These are phyloP conservation scores for Equus przewalskii DNA, from an alignment of 2,113 vertebrate genomes.

Conservation along the genomic window DNA sequence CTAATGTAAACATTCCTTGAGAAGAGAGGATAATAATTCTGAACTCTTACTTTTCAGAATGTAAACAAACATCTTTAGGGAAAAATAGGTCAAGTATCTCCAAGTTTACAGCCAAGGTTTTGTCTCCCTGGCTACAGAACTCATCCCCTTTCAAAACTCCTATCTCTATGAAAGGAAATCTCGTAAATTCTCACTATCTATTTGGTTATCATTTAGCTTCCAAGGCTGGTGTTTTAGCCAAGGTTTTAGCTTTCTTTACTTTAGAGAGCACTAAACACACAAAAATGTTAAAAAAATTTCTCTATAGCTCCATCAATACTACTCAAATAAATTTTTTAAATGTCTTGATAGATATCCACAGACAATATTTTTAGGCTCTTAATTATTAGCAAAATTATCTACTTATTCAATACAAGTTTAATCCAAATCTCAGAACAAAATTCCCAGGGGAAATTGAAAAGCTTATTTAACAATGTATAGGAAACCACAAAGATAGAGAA, in stretches of 20 bases:
- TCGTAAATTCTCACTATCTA: not conserved
- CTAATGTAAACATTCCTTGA: not conserved
- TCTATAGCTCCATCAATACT: not conserved
- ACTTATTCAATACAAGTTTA: not conserved
- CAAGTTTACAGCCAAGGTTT: not conserved
- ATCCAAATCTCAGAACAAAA: slow-evolving; percentile 23
- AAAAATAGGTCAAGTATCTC: not conserved
- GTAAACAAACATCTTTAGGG: not conserved
- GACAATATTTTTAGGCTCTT: not conserved
- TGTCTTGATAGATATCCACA: not conserved
- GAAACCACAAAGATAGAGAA: not conserved
- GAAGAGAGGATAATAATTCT: not conserved
- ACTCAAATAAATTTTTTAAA: not conserved
- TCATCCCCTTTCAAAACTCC: not conserved
- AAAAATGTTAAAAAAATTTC: not conserved
- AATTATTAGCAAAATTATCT: not conserved
- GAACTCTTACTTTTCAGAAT: not conserved
- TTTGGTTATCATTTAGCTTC: not conserved
- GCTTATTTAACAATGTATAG: not conserved
- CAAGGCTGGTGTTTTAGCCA: not conserved
- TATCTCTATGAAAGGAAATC: not conserved
- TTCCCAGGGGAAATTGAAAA: not conserved
- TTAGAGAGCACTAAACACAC: not conserved
- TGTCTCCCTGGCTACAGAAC: not conserved
- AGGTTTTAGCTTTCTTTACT: slow-evolving; percentile 52